Percentiles rank a stretch among this genome's conserved stretches.
phyloP scores from a whole-genome alignment of 2,888 invertebrate species.

The Ganaspis brasiliensis region DNA sequence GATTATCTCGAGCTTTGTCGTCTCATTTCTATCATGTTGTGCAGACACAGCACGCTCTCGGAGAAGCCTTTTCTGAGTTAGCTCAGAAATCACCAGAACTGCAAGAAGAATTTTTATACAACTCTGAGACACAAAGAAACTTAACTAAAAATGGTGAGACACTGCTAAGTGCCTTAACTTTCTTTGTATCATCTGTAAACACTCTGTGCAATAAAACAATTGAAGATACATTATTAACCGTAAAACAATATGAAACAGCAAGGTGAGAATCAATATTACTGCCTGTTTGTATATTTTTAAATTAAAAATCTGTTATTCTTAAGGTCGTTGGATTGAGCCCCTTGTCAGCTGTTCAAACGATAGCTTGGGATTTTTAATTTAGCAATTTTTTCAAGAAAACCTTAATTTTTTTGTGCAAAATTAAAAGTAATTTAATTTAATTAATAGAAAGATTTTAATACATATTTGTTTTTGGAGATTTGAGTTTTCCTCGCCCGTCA shows the following conservation, averaged over 20 bases:
- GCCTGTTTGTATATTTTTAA: too few relatives aligned
- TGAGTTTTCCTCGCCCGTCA: too few relatives aligned
- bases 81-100: slow-evolving; percentile 98
- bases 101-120: slow-evolving; percentile 96
- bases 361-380: too few relatives aligned
- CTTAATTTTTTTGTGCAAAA: too few relatives aligned
- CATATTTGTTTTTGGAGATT: too few relatives aligned
- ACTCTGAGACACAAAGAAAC: slow-evolving; percentile 97
- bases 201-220: slow-evolving; percentile 99
- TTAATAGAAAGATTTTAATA: too few relatives aligned
- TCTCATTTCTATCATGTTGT: slow-evolving; percentile 94
- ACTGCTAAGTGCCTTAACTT: slow-evolving; percentile 94
- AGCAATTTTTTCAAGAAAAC: too few relatives aligned
- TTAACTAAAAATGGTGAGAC: slow-evolving; percentile 96
- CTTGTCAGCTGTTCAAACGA: too few relatives aligned
- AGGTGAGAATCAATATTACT: slow-evolving; percentile 81
- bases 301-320: too few relatives aligned
- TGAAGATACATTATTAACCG: slow-evolving; percentile 93
- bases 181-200: slow-evolving; percentile 97
- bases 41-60: slow-evolving; percentile 92
- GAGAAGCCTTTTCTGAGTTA: slow-evolving; percentile 96
- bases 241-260: slow-evolving; percentile 89
- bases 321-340: too few relatives aligned
- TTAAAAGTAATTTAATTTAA: too few relatives aligned
- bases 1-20: slow-evolving; percentile 92